Percentiles rank a stretch among this genome's conserved stretches.
Evolutionary conservation across 2,113 vertebrate genomes (phyloP).

Genomic region (Eulemur macaco): DNA sequence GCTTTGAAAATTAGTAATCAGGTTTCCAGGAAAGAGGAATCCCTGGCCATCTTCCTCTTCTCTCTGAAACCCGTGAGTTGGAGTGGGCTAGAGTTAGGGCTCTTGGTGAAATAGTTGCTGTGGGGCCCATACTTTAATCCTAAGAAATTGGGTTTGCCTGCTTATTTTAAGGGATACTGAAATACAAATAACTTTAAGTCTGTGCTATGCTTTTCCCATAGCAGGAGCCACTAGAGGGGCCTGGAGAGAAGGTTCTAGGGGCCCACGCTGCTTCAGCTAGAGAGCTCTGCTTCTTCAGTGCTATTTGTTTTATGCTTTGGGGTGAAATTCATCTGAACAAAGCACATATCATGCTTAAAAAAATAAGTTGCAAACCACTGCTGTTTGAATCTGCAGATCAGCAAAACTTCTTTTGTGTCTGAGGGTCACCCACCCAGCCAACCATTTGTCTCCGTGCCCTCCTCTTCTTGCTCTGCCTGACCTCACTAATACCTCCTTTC

Average conservation of each 20-base stretch:
- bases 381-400: slow-evolving; percentile 31
- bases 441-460: neutral
- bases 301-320: slow-evolving; percentile 1
- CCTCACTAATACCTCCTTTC: neutral
- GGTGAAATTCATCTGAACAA: slow-evolving; percentile 14
- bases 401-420: neutral
- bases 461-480: neutral
- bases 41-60: neutral
- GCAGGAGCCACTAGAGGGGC: neutral
- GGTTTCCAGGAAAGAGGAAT: slow-evolving; percentile 38
- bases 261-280: neutral
- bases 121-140: neutral
- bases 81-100: neutral
- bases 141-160: slow-evolving; percentile 32
- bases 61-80: neutral
- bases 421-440: neutral
- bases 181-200: neutral
- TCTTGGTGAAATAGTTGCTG: slow-evolving; percentile 1
- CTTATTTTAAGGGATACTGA: slow-evolving; percentile 37
- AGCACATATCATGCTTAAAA: neutral
- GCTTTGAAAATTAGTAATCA: slow-evolving; percentile 1
- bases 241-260: neutral
- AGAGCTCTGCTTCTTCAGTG: neutral
- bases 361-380: slow-evolving; percentile 19
- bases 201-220: neutral